Percentiles rank a stretch among this genome's conserved stretches.
Evolutionary conservation across 2,888 invertebrate genomes (phyloP).

Genomic region (Amphipoea lucens): DNA sequence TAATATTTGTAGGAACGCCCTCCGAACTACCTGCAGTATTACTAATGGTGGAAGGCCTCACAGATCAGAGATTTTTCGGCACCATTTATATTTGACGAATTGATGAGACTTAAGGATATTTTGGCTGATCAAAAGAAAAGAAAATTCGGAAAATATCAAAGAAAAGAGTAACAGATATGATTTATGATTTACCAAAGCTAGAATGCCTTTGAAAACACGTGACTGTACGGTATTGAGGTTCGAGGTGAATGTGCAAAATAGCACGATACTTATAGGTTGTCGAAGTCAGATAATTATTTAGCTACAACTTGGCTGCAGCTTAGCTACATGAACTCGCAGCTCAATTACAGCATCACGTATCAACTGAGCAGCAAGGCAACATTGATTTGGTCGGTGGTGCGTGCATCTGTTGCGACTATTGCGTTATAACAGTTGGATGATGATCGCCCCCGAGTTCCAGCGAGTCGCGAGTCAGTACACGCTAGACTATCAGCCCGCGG

Average conservation of each 20-base stretch:
- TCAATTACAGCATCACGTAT: neutral
- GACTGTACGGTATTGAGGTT: neutral
- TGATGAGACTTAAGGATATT: neutral
- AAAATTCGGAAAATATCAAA: neutral
- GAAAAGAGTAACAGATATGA: neutral
- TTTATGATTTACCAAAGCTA: neutral
- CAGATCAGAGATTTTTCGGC: neutral
- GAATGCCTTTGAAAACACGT: neutral
- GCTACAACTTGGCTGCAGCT: neutral
- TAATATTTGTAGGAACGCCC: constrained; percentile 52
- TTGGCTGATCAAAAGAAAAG: neutral
- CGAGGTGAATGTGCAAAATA: neutral
- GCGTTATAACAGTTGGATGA: constrained; percentile 22
- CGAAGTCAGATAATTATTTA: neutral
- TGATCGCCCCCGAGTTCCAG: constrained; percentile 4
- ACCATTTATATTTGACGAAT: neutral
- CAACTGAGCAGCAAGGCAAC: neutral
- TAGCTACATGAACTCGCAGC: neutral
- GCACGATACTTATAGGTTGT: neutral
- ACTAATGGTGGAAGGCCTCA: neutral
- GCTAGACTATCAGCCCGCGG: constrained; percentile 6
- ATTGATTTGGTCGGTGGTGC: neutral
- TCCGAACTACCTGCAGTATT: constrained; percentile 29
- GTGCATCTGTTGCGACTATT: constrained; percentile 14
- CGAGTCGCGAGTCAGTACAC: neutral